Base-by-base conservation (phyloP, 2,888 invertebrate genomes). In the Dolomedes plantarius region DNA sequence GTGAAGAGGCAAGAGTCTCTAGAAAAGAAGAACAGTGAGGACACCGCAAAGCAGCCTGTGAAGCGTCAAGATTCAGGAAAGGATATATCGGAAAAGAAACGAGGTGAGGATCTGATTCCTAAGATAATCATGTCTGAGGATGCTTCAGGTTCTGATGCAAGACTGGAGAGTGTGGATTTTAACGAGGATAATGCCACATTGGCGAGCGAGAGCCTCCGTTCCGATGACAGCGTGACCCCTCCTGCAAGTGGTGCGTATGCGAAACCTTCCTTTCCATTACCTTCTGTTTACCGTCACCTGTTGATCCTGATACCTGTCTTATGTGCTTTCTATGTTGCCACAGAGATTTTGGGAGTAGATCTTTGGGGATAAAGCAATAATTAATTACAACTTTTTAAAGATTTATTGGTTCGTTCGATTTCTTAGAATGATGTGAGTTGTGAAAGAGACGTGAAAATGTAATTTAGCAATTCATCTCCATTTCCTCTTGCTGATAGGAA, bases 241-340 rank as follows among this genome's bases (percentile, higher is more conserved):
- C 79, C 80, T 69, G 80, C 50, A 67, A 73, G 73, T 86, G 86
- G 86, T 86, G 79, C 86, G 86, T 86, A 86, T 86, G 71, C 75
- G 41, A 74, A 68, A 39, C 77, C 77, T 86, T 86, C 86, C 79
- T 74, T 74, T 23, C 69, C 79, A 69, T 41, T 62, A 39, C 46
- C 74, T 23, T 28, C 31, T 29, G 62, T 65, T 29, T 75, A 36
- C 56, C 46, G 74, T 39, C 86, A 79, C 67, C 19, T 68, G 62
- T 69, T 86, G 39, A 46, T 86, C 74, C 69, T 86, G 19, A 71
- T 86, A 27, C 85, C 85, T 19, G n/a, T 74, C 31, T 50, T 86
- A 62, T 79, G 78, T 69, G 79, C 68, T 64, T 79, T 78, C 39
- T 86, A 86, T 46, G 31, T 77, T 23, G 50, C 73, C 16, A 67